Evolutionary conservation across 1,140 invertebrate species (phyloP).

Genomic region (Mycetomoellerius zeteki): DNA sequence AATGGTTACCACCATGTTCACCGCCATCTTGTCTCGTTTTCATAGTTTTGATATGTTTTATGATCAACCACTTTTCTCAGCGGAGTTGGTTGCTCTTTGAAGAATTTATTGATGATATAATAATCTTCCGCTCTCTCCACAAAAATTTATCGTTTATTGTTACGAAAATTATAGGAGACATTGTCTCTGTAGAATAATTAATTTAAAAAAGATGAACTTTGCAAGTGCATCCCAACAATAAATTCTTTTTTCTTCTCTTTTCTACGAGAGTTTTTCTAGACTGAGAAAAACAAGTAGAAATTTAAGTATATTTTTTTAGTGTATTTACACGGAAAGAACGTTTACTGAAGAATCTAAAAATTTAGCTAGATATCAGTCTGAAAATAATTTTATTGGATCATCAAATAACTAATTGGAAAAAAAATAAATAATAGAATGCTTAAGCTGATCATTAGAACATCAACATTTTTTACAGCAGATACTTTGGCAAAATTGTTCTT

Average conservation of each 20-base stretch:
- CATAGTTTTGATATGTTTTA: slow-evolving; percentile 54
- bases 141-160: background rate
- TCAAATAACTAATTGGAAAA: background rate
- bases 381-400: no score
- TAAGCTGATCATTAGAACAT: background rate
- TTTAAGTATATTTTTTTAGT: no score
- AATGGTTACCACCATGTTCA: slow-evolving; percentile 46
- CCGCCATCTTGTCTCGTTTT: slow-evolving; percentile 57
- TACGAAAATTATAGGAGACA: background rate
- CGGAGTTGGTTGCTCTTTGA: background rate
- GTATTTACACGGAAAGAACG: no score
- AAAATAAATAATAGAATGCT: background rate
- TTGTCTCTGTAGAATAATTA: background rate
- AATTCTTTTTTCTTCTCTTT: background rate
- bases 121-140: background rate
- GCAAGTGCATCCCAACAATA: background rate
- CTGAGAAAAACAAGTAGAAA: no score
- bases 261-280: background rate
- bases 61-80: slow-evolving; percentile 19
- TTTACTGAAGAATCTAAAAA: no score
- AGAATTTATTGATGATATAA: slow-evolving; percentile 2
- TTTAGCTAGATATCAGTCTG: no score
- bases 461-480: no score
- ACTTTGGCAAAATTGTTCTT: no score
- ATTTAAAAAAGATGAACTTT: background rate